phyloP scores from a whole-genome alignment of 2,797 vertebrate genomes.

The Acomys russatus region DNA sequence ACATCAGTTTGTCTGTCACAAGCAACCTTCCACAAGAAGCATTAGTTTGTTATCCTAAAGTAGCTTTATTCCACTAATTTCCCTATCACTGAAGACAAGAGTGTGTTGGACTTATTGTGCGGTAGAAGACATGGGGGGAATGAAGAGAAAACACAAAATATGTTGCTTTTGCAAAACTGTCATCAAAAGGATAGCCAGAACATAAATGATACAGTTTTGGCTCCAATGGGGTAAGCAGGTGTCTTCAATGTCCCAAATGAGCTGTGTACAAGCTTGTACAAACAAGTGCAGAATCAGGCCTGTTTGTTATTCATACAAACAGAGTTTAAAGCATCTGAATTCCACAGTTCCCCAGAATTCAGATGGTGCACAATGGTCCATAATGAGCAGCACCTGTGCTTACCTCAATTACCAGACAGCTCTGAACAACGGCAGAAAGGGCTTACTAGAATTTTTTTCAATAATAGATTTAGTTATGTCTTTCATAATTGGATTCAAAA shows the following conservation, averaged over 20 bases:
- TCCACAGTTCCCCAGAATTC: slow-evolving; percentile 89
- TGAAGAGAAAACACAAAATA: slow-evolving; percentile 78
- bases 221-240: slow-evolving; percentile 90
- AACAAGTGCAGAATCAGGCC: slow-evolving; percentile 90
- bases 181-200: slow-evolving; percentile 84
- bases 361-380: slow-evolving; percentile 90
- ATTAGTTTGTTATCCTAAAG: slow-evolving; percentile 51
- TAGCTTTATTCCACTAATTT: slow-evolving; percentile 76
- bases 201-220: slow-evolving; percentile 88
- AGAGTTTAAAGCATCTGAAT: slow-evolving; percentile 88
- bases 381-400: slow-evolving; percentile 93
- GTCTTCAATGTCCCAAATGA: slow-evolving; percentile 90
- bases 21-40: slow-evolving; percentile 53
- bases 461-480: slow-evolving; percentile 89
- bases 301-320: slow-evolving; percentile 91
- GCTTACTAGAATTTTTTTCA: slow-evolving; percentile 88
- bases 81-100: slow-evolving; percentile 72
- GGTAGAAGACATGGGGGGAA: slow-evolving; percentile 49
- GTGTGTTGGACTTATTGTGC: slow-evolving; percentile 18
- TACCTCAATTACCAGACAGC: slow-evolving; percentile 89
- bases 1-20: background rate
- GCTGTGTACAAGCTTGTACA: slow-evolving; percentile 89
- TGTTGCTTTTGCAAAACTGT: slow-evolving; percentile 86
- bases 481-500: slow-evolving; percentile 92
- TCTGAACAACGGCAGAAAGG: slow-evolving; percentile 87